Conservation (phyloP, 2,797 vertebrate genomes). For the Lepilemur ruficaudatus region DNA sequence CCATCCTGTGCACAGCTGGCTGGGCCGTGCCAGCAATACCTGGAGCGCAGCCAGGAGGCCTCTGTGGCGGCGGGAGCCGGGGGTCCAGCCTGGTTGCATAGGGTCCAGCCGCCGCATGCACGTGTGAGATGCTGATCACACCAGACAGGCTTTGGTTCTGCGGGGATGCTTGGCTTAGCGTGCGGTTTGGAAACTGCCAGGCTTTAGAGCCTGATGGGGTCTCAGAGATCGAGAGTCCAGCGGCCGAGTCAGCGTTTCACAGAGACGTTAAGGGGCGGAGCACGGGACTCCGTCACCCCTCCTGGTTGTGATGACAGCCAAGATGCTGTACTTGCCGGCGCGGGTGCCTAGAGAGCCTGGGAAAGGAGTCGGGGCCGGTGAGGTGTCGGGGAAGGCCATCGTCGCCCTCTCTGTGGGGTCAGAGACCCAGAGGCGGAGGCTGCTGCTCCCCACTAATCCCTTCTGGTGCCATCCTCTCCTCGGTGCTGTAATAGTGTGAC, state of each 20-base stretch:
- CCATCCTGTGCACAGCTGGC: neutral
- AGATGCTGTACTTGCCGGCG: neutral
- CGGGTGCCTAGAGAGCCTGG: neutral
- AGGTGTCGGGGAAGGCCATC: neutral
- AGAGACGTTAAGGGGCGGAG: neutral
- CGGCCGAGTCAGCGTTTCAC: neutral
- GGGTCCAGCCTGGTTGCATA: neutral
- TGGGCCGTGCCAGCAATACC: neutral
- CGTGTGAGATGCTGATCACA: neutral
- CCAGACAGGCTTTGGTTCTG: neutral
- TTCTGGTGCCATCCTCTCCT: neutral
- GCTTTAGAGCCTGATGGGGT: neutral
- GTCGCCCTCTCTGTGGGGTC: neutral
- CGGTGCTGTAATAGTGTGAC: neutral
- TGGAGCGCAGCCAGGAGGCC: rapidly evolving
- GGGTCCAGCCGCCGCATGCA: neutral
- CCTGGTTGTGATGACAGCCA: rapidly evolving
- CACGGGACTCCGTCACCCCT: neutral
- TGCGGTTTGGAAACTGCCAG: neutral
- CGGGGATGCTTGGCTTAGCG: neutral
- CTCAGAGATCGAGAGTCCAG: neutral
- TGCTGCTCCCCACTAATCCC: neutral
- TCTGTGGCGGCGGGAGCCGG: neutral
- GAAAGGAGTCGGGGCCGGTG: rapidly evolving
- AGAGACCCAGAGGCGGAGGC: neutral